Base-by-base conservation (phyloP, 2,113 vertebrate species). In the Pelecanus crispus region DNA sequence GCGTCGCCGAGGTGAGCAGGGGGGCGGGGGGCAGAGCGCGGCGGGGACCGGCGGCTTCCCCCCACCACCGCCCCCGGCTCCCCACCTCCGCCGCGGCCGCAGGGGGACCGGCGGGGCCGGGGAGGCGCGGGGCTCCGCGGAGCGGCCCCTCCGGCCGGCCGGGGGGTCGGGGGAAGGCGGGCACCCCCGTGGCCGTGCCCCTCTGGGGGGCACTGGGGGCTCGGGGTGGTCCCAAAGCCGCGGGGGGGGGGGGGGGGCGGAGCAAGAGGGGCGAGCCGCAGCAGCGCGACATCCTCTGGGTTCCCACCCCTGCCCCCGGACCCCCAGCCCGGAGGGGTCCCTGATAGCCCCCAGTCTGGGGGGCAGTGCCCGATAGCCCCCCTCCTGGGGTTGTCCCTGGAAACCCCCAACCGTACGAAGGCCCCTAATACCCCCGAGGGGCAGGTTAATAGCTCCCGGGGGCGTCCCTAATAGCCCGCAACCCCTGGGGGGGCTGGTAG, bases 1-100 rank as follows among this genome's bases (percentile, higher is more conserved):
- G 86, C 74, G 58, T 81, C 91, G 77, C 95, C 93, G 95, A 94
- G 95, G 95, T 93, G 95, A 95, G 95, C 87, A 31, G 61, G 32
- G 45, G 47, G 40, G 10, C 25, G 31, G n/a, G 50, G 36, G 29
- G 20, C 53, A 38, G 24, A 21, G 17, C 29, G 17, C 20, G 52
- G n/a, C 14, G 38, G 53, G 32, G 67, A 44, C 14, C 31, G 29
- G 56, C 24, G 62, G 40, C 36, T 15, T 21, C 14, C 32, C 12
- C 16, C 19, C 42, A 11, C 36, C 28, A 19, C 34, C 58, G 10
- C 36, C 36, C 17, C 50, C 44, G 42, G n/a, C n/a, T n/a, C n/a
- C n/a, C n/a, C n/a, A n/a, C n/a, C n/a, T n/a, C 49, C 81, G 22
- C 42, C 31, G 47, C 52, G 73, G 66, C 53, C 55, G 52, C 71